These are phyloP conservation scores for Sternotherus odoratus DNA, from an alignment of 2,797 vertebrate species.

Conservation along the genomic window DNA sequence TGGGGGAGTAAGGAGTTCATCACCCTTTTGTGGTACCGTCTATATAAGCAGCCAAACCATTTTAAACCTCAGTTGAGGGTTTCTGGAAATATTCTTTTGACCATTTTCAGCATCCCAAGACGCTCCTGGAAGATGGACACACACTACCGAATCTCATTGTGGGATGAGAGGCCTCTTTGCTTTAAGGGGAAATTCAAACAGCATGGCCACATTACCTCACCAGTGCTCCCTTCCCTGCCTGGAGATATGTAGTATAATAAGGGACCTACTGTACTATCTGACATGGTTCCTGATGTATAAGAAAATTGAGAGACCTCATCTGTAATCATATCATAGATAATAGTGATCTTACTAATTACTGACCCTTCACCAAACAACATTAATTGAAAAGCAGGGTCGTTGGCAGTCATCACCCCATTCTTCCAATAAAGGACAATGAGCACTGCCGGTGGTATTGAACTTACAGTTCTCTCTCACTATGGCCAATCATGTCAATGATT, in stretches of 20 bases:
- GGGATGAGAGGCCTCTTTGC: neutral
- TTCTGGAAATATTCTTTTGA: neutral
- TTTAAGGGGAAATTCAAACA: neutral
- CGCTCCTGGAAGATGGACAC: neutral
- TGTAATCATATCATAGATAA: neutral
- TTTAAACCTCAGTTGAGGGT: neutral
- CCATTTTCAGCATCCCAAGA: neutral
- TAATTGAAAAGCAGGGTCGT: neutral
- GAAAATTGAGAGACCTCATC: neutral
- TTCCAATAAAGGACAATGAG: neutral
- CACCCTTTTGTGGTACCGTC: neutral
- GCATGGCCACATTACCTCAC: neutral
- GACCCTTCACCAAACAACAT: neutral
- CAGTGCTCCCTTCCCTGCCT: neutral
- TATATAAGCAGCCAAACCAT: neutral
- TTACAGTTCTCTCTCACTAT: neutral
- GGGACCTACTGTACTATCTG: neutral
- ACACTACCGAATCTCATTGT: neutral
- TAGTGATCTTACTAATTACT: neutral
- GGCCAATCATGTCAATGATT: neutral
- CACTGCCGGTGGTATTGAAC: neutral
- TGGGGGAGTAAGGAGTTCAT: neutral
- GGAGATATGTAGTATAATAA: neutral
- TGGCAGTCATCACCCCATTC: neutral
- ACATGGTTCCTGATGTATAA: neutral